phyloP scores from a whole-genome alignment of 2,113 vertebrate genomes.

The Pygathrix nemaeus region DNA sequence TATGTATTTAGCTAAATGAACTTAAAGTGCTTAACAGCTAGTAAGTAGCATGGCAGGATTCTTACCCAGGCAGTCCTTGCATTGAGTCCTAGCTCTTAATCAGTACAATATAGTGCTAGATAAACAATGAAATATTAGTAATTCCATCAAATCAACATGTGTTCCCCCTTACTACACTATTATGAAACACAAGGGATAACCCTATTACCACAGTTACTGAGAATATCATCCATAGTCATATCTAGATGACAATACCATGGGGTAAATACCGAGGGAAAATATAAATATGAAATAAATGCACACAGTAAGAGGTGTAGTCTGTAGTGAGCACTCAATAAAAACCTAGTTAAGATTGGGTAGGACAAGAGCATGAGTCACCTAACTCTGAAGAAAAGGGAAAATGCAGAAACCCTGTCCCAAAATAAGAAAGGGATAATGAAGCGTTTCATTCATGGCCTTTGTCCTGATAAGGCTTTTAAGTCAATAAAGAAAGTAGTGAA shows the following conservation, averaged over 20 bases:
- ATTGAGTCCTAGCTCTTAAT: slow-evolving; percentile 30
- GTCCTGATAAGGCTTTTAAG: neutral
- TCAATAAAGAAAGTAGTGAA: neutral
- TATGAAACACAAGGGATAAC: neutral
- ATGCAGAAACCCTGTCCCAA: neutral
- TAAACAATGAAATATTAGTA: slow-evolving; percentile 51
- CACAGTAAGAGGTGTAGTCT: neutral
- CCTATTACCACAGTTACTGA: neutral
- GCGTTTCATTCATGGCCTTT: neutral
- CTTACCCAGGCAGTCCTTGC: slow-evolving; percentile 14
- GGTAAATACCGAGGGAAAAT: neutral
- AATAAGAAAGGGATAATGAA: neutral
- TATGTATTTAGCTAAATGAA: slow-evolving; percentile 60
- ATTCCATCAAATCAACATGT: slow-evolving; percentile 37
- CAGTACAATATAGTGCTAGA: neutral
- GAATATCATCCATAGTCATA: neutral
- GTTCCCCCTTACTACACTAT: neutral
- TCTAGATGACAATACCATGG: neutral
- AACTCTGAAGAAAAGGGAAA: neutral
- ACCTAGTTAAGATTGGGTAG: neutral
- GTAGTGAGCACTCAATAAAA: neutral
- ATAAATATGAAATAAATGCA: neutral
- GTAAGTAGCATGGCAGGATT: neutral
- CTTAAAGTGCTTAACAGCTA: slow-evolving; percentile 52
- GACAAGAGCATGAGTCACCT: neutral